Evolutionary conservation across 2,113 vertebrate species (phyloP).

Genomic region (Phylloscopus trochiloides): DNA sequence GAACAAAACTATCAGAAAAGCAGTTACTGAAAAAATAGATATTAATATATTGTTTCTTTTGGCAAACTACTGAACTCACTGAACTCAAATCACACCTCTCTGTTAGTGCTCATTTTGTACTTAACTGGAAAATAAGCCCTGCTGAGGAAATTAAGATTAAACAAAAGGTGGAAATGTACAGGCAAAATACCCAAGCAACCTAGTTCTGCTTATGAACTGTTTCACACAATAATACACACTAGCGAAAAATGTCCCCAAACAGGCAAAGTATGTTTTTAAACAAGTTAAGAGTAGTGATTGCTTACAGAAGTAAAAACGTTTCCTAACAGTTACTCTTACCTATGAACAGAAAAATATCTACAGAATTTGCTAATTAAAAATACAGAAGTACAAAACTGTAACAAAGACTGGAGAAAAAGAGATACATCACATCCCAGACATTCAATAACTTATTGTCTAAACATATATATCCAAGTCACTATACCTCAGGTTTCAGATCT

Average conservation of each 20-base stretch:
- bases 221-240: background rate
- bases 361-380: background rate
- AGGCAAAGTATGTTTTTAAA: background rate
- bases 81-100: background rate
- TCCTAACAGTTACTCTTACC: background rate
- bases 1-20: background rate
- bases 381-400: background rate
- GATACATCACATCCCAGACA: background rate
- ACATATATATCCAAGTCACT: background rate
- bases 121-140: background rate
- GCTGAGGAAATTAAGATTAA: background rate
- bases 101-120: background rate
- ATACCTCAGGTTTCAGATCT: slow-evolving; percentile 95
- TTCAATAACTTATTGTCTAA: background rate
- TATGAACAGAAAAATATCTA: background rate
- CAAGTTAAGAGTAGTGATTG: background rate
- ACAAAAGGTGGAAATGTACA: background rate
- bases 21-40: background rate
- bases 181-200: background rate
- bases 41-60: background rate
- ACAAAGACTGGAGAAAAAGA: background rate
- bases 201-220: background rate
- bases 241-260: background rate
- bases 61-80: background rate
- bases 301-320: background rate